Evolutionary conservation across 1,140 invertebrate genomes (phyloP), one percentile per base, ranked within the genome.

Genomic region (Caenorhabditis elegans): DNA sequence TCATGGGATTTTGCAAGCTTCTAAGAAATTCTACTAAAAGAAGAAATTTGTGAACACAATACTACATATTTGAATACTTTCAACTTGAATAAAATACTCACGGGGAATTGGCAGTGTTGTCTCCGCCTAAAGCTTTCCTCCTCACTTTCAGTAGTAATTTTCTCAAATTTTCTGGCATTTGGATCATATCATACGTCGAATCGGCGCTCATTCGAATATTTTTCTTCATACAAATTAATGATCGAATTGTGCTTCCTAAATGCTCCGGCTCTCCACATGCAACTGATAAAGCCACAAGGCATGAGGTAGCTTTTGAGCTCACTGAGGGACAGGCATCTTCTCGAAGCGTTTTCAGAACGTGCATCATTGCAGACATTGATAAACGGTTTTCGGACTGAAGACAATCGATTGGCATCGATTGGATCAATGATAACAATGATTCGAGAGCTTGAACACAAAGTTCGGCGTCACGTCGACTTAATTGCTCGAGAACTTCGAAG

Each of bases 401-500:
- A 10, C 83, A 75, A 22, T 86, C 87, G 1, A 87, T 70, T 34
- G 84, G 84, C 36, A 88, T 77, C 28, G 82, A 78, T 79, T 89
- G 88, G 8, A 88, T 80, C 1, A 89, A 31, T 43, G 78, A 46
- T 11, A 88, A 76, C 15, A 88, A 60, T n/a, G 88, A 88, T 48
- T 85, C 78, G 2, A 88, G 83, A 3, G 85, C 86, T 55, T 87
- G 84, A 6, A 82, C 84, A 78, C 87, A 88, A 5, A 88, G 80
- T 11, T 89, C 86, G 13, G 87, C 79, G 46, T 88, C 87, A 39
- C 87, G 55, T 22, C 83, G 82, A 76, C 87, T 88, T 1, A 88
- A 78, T 78, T 88, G 87, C 15, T 85, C n/a, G 19, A 88, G 83
- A 28, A 88, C 83, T 3, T 87, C 89, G 79, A 88, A 88, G 31